phyloP scores from a whole-genome alignment of 2,888 invertebrate genomes.

The Lithophane leautieri region DNA sequence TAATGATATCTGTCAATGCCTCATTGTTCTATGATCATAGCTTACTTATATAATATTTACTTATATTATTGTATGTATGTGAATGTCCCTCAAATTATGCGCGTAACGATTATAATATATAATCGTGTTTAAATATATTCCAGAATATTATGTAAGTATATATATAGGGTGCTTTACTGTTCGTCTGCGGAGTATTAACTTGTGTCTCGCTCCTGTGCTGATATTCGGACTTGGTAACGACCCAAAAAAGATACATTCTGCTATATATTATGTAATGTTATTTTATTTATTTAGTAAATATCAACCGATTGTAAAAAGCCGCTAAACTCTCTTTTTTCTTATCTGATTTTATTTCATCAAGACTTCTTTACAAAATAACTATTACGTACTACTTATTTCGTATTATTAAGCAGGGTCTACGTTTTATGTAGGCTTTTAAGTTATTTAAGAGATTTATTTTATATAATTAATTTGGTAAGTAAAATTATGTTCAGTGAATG shows the following conservation, averaged over 20 bases:
- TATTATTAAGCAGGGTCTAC: conserved; percentile 85
- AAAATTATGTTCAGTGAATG: conserved; percentile 66
- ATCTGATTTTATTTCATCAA: conserved; percentile 67
- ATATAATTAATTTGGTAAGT: conserved; percentile 71
- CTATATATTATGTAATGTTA: conserved; percentile 38
- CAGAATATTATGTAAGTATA: conserved; percentile 51
- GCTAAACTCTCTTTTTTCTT: conserved; percentile 57
- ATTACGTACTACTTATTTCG: conserved; percentile 76
- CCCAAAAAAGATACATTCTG: conserved; percentile 42
- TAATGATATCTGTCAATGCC: conserved; percentile 67
- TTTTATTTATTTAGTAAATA: conserved; percentile 60
- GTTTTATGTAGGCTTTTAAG: conserved; percentile 89
- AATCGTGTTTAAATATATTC: conserved; percentile 60
- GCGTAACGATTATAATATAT: conserved; percentile 37
- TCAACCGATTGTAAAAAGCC: conserved; percentile 55
- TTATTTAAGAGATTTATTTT: conserved; percentile 81
- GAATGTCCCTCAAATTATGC: conserved; percentile 53
- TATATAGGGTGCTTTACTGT: conserved; percentile 58
- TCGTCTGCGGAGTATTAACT: conserved; percentile 34
- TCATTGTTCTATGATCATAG: conserved; percentile 62
- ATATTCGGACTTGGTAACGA: conserved; percentile 36
- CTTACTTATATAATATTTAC: conserved; percentile 52
- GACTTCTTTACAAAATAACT: conserved; percentile 72
- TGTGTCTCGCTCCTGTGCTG: conserved; percentile 38
- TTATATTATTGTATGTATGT: conserved; percentile 56